phyloP scores from a whole-genome alignment of 2,797 vertebrate species.

The Morelia viridis region DNA sequence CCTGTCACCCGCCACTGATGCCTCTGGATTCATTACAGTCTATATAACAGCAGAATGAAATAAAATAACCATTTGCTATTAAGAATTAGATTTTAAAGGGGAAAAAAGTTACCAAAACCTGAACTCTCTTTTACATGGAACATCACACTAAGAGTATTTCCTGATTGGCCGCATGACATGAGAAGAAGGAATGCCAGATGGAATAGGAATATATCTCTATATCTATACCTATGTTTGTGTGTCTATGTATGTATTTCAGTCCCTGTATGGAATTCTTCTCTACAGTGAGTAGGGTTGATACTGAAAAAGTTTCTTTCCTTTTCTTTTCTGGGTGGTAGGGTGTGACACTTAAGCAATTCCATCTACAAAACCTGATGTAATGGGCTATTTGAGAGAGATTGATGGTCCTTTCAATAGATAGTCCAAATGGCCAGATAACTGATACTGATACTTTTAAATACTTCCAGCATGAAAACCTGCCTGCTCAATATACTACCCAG shows the following conservation, averaged over 20 bases:
- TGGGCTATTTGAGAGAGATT: slow-evolving; percentile 8
- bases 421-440: background rate
- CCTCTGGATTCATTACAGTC: background rate
- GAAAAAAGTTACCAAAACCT: slow-evolving; percentile 4
- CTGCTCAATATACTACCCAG: background rate
- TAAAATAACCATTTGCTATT: background rate
- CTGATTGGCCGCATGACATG: background rate
- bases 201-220: background rate
- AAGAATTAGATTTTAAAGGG: background rate
- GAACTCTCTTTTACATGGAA: background rate
- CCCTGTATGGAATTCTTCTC: background rate
- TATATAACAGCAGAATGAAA: slow-evolving; percentile 2
- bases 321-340: background rate
- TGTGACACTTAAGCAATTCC: background rate
- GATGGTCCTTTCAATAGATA: slow-evolving; percentile 17
- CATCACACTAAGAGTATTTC: background rate
- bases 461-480: background rate
- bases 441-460: slow-evolving; percentile 13
- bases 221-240: background rate
- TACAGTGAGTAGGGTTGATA: background rate
- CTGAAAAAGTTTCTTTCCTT: background rate
- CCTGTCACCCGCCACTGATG: background rate
- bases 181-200: background rate
- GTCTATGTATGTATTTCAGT: background rate
- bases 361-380: slow-evolving; percentile 2